Evolutionary conservation across 2,888 invertebrate genomes (phyloP).

Genomic region (Pimpla rufipes): DNA sequence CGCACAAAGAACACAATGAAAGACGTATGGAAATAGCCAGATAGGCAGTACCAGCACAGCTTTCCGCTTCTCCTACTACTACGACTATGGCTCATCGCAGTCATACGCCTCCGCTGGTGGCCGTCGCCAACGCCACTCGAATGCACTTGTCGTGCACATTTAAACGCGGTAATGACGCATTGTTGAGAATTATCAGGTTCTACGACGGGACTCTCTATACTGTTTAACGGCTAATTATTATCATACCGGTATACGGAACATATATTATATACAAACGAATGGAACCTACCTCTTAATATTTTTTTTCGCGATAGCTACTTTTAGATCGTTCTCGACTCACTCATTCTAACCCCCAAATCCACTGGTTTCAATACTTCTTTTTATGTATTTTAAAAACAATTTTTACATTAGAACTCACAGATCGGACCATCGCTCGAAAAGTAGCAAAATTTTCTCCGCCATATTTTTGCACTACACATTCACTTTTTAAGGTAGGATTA

Average conservation of each 20-base stretch:
- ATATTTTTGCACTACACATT: no score
- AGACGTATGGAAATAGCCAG: conserved; percentile 83
- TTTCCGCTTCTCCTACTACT: conserved; percentile 47
- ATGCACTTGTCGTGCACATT: conserved; percentile 84
- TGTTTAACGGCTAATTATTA: conserved; percentile 75
- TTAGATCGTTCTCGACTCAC: no score
- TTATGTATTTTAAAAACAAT: no score
- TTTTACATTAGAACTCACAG: no score
- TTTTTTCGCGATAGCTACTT: no score
- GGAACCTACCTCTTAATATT: no score
- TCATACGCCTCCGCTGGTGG: conserved; percentile 61
- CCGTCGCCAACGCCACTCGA: conserved; percentile 78
- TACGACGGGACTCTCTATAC: conserved; percentile 59
- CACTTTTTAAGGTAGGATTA: no score
- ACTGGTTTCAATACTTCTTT: no score
- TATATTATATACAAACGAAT: not conserved
- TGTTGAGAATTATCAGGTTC: conserved; percentile 83
- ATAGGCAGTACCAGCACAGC: conserved; percentile 73
- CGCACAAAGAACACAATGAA: conserved; percentile 83
- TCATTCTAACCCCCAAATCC: no score
- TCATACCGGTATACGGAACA: conserved; percentile 69
- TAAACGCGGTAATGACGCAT: conserved; percentile 83
- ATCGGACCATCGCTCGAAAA: no score
- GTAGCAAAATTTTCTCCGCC: no score
- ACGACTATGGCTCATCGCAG: conserved; percentile 45